Conservation (phyloP, 2,113 vertebrate genomes). For the Sarotherodon lohbergeri region DNA sequence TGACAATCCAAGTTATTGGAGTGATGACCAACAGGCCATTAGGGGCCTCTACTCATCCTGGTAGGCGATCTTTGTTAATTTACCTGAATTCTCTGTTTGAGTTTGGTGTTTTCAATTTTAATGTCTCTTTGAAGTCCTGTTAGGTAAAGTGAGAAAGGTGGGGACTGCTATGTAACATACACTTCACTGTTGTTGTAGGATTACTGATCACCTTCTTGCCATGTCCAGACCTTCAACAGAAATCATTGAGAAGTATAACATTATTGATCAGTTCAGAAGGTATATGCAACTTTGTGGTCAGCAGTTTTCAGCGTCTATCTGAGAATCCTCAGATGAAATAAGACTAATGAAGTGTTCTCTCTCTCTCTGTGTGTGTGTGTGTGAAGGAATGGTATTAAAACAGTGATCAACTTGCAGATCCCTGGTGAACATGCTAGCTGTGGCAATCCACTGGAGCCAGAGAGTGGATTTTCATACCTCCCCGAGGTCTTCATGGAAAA, state of each 20-base stretch:
- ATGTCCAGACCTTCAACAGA: constrained; percentile 91
- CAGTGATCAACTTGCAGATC: constrained; percentile 92
- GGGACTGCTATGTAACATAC: background rate
- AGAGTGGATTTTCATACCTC: constrained; percentile 88
- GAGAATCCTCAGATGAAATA: background rate
- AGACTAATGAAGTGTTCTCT: background rate
- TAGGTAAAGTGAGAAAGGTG: background rate
- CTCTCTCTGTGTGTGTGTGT: background rate
- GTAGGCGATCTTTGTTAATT: constrained; percentile 49
- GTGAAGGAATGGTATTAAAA: constrained; percentile 83
- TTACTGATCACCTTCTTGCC: constrained; percentile 87
- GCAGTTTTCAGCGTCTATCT: background rate
- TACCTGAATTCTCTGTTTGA: background rate
- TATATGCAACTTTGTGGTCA: constrained; percentile 30
- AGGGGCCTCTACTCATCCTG: constrained; percentile 91
- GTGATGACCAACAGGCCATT: constrained; percentile 84
- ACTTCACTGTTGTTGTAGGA: constrained; percentile 65
- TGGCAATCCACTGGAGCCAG: constrained; percentile 84
- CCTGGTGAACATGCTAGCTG: constrained; percentile 91
- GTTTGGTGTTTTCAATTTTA: background rate
- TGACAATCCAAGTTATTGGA: constrained; percentile 85
- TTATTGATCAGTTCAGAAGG: constrained; percentile 90
- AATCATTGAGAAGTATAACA: constrained; percentile 83
- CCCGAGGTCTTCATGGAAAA: constrained; percentile 93
- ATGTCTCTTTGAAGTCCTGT: background rate